These are phyloP conservation scores for Manacus vitellinus DNA, from an alignment of 2,113 vertebrate genomes.

Conservation along the genomic window DNA sequence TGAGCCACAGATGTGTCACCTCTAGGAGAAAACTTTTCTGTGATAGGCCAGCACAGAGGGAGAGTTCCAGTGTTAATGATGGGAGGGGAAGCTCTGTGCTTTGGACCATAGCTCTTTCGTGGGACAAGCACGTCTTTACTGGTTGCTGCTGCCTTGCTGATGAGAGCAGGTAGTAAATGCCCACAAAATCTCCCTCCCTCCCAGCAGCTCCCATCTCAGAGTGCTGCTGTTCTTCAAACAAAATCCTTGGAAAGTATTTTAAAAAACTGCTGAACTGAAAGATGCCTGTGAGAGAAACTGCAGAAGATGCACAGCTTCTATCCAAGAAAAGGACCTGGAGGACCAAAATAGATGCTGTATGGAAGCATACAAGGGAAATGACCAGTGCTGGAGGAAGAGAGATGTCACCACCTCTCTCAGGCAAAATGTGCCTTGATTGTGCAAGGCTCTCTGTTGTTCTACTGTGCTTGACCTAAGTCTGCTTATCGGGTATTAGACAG, in stretches of 20 bases:
- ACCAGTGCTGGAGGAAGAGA: background rate
- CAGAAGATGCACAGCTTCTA: background rate
- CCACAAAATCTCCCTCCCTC: background rate
- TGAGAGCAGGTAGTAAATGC: background rate
- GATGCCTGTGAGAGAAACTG: background rate
- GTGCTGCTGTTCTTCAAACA: background rate
- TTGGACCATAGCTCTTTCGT: background rate
- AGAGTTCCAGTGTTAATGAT: rapidly evolving
- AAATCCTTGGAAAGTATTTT: background rate
- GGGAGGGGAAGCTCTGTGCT: background rate
- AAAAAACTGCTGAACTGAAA: background rate
- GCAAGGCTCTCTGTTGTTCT: background rate
- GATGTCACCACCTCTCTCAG: background rate
- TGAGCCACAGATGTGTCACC: background rate
- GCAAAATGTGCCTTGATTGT: background rate
- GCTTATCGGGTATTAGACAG: background rate
- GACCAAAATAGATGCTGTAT: background rate
- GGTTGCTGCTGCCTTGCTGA: background rate
- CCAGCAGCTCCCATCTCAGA: background rate
- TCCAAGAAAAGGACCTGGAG: background rate
- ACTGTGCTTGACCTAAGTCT: background rate
- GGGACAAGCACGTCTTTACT: background rate
- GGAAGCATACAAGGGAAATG: background rate
- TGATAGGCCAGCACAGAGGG: background rate
- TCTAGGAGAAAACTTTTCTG: background rate